phyloP scores from a whole-genome alignment of 2,888 invertebrate genomes.

The Pyrochroa serraticornis region DNA sequence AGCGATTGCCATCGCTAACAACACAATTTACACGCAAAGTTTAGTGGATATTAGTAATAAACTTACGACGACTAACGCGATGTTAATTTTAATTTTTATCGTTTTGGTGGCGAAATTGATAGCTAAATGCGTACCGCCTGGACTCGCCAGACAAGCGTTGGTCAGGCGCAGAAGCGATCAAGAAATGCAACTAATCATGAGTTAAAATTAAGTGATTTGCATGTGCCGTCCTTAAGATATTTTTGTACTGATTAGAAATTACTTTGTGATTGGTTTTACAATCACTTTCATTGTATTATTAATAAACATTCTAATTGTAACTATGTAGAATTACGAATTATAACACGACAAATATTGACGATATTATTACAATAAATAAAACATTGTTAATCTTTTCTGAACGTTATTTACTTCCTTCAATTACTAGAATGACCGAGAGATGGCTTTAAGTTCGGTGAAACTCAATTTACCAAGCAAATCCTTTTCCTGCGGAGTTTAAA shows the following conservation, averaged over 20 bases:
- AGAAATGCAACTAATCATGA: conserved; percentile 1
- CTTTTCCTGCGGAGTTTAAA: too few species aligned
- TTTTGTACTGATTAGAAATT: background rate
- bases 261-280: too few species aligned
- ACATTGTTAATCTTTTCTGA: background rate
- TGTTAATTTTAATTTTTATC: background rate
- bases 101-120: background rate
- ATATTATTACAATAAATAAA: background rate
- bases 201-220: background rate
- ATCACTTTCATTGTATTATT: too few species aligned
- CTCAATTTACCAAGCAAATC: too few species aligned
- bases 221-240: background rate
- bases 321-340: too few species aligned
- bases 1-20: background rate
- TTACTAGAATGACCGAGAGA: too few species aligned
- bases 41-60: background rate
- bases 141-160: background rate
- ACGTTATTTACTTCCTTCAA: background rate
- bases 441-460: too few species aligned
- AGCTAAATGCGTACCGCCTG: background rate
- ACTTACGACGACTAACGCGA: background rate
- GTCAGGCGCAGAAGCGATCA: background rate
- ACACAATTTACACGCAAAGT: background rate
- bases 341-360: background rate
- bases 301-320: background rate